Base-by-base conservation (phyloP, 1,140 invertebrate species). In the Drosophila punjabiensis region DNA sequence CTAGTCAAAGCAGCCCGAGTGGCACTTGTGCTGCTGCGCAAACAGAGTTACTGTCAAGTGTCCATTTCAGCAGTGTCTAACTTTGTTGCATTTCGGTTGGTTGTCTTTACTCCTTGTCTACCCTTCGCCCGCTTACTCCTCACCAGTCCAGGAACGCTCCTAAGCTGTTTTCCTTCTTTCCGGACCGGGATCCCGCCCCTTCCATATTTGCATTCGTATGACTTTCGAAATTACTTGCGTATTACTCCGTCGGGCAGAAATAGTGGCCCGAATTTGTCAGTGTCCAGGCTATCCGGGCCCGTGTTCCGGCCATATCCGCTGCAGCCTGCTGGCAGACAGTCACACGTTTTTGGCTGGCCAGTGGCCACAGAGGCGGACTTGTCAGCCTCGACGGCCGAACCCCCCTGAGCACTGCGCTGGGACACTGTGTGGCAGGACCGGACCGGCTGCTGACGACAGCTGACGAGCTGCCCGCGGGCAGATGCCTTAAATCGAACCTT, bases 21-120 rank as follows among this genome's bases (percentile, higher is more conserved):
- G 81, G 70, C 84, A 86, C 83, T 88, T 87, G 84, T 64, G 76
- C 71, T 82, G 69, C 82, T 86, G 79, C 82, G 81, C 81, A 87
- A 88, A 89, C 85, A 85, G 79, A 90, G 81, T 82, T 90, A 79
- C 81, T 90, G 85, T 85, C 85, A 89, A 89, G 85, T 82, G 86
- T 89, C 82, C 85, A 76, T 90, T 89, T 82, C 82, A 86, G 85
- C 74, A 80, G 85, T 75, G 74, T 81, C 71, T 67, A 83, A 88
- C 80, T 88, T 88, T 81, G 84, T 87, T 87, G 84, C 84, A 62
- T 63, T 79, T 86, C 63, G 60, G 75, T 79, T 76, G 67, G 75
- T 82, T 87, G 76, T 82, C 70, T 67, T 71, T 62, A 60, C 48
- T 50, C 16, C 30, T 10, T 33, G 8, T 9, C 24, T 37, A 39